Percentiles rank a stretch among this genome's conserved stretches.
phyloP scores from a whole-genome alignment of 1,140 invertebrate genomes.

The Holcopasites calliopsidis region DNA sequence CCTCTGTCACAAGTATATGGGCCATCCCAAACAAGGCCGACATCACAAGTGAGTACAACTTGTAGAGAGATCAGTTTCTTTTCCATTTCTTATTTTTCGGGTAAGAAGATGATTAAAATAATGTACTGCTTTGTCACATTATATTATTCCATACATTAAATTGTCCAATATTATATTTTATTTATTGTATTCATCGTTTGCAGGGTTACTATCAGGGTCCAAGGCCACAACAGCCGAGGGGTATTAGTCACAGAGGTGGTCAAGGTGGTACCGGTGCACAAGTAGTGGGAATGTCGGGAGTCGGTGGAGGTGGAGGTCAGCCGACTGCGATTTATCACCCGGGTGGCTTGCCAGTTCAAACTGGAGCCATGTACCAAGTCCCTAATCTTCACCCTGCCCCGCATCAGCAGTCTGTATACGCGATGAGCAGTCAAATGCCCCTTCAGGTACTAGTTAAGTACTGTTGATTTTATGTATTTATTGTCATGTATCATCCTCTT shows the following conservation, averaged over 20 bases:
- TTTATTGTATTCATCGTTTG: too few relatives aligned
- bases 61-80: neutral
- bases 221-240: constrained; percentile 70
- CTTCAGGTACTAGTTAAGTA: constrained; percentile 64
- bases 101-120: too few relatives aligned
- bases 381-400: constrained; percentile 63
- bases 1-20: constrained; percentile 67
- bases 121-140: too few relatives aligned
- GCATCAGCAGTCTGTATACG: constrained; percentile 68
- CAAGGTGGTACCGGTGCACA: constrained; percentile 66
- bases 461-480: constrained; percentile 42
- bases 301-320: constrained; percentile 67
- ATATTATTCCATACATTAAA: too few relatives aligned
- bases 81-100: too few relatives aligned
- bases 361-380: constrained; percentile 68
- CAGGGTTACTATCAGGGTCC: constrained; percentile 70
- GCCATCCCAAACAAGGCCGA: constrained; percentile 64
- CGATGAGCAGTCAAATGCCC: constrained; percentile 68
- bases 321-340: constrained; percentile 71
- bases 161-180: too few relatives aligned
- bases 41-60: constrained; percentile 57
- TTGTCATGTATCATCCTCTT: constrained; percentile 2
- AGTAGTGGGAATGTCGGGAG: constrained; percentile 68
- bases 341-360: constrained; percentile 59
- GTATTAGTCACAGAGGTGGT: constrained; percentile 68